These are phyloP conservation scores for Propithecus coquereli DNA, from an alignment of 2,113 vertebrate genomes.

Conservation along the genomic window DNA sequence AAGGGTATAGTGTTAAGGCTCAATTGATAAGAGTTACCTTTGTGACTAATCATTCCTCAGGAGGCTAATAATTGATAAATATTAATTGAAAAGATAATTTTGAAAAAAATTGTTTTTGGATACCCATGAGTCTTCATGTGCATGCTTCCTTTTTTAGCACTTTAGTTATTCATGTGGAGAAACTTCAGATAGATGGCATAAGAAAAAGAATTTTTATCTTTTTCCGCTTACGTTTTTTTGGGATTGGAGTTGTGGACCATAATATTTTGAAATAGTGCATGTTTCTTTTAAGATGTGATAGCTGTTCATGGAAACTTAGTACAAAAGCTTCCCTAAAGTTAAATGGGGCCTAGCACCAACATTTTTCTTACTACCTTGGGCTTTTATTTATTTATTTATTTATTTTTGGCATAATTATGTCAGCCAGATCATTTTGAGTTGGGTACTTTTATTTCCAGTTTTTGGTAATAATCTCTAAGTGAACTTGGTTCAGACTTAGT, in stretches of 20 bases:
- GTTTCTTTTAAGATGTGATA: neutral
- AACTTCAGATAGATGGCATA: neutral
- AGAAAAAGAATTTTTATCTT: constrained; percentile 23
- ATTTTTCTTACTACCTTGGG: neutral
- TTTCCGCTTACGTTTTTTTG: constrained; percentile 16
- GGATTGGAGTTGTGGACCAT: neutral
- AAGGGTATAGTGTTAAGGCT: neutral
- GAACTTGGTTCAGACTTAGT: constrained; percentile 37
- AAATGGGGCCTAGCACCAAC: neutral
- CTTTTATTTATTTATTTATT: neutral
- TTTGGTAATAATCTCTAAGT: constrained; percentile 1
- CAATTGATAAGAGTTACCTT: neutral
- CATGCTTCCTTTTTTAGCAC: neutral
- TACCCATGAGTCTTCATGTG: neutral
- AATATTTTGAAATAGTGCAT: constrained; percentile 16
- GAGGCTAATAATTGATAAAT: neutral
- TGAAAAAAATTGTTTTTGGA: neutral
- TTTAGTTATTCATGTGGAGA: neutral
- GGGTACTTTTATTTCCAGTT: neutral
- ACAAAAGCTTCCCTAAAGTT: neutral
- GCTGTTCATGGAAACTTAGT: neutral
- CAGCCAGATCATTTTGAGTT: constrained; percentile 4
- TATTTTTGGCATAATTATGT: neutral
- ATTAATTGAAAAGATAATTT: neutral
- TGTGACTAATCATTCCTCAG: neutral